Base-by-base conservation (phyloP, 2,797 vertebrate genomes). In the Ataeniobius toweri region DNA sequence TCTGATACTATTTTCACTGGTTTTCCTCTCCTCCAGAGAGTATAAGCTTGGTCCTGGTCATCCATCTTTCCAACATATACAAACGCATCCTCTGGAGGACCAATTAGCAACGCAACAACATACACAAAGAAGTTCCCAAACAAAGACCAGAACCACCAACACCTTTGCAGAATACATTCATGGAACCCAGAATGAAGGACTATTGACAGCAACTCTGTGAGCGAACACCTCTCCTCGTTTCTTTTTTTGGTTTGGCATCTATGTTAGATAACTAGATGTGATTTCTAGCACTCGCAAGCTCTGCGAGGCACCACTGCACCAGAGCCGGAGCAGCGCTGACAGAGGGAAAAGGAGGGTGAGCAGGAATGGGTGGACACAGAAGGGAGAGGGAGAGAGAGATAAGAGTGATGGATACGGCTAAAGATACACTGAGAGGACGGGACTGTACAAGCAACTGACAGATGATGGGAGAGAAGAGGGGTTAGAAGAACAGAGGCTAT, bases 301-400 rank as follows among this genome's bases (percentile, higher is more conserved):
- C 87, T 89, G 89, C 85, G 85, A 91, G 86, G 87, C 89, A 92
- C 89, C 91, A 91, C 92, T 94, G 93, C 92, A 89, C 90, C 91
- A 93, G 83, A 69, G 75, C 80, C 80, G 78, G 86, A 91, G 83
- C 85, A 83, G 85, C 73, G 55, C 74, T 14, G 83, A 84, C 81
- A 84, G 76, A 88, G 79, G 69, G 80, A 72, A 74, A 80, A 84
- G 71, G 81, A 82, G 83, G 81, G 77, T 71, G 86, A 88, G 86
- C 79, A 79, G 61, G 77, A 83, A 65, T 9, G 5, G 61, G 80
- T 18, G 68, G 75, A 80, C 51, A 65, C 48, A 80, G 39, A 14
- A 61, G 74, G 73, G 78, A 56, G 44, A 31, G 69, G 36, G 56
- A 31, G 58, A 2, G 20, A 31, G 44, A 24, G 48, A 44, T 26